These are phyloP conservation scores for Microctenopoma stevenorrisi DNA, from an alignment of 2,797 vertebrate species.

Conservation along the genomic window DNA sequence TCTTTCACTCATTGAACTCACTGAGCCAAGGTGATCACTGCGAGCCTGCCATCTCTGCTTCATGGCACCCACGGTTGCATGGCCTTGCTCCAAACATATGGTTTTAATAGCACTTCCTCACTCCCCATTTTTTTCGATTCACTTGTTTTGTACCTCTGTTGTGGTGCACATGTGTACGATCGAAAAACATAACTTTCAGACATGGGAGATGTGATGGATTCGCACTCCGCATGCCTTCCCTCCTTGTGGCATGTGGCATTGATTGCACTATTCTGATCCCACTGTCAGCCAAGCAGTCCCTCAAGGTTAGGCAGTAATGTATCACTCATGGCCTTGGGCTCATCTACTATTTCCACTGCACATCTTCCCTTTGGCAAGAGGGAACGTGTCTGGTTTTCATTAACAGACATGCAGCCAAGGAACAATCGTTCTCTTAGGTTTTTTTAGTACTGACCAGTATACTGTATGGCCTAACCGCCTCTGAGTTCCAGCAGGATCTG, in stretches of 20 bases:
- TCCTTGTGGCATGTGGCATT: conserved; percentile 72
- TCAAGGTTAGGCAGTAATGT: conserved; percentile 70
- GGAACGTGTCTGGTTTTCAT: conserved; percentile 74
- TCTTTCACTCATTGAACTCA: conserved; percentile 46
- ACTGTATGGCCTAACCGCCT: conserved; percentile 37
- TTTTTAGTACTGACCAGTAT: conserved; percentile 45
- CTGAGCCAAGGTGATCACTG: conserved; percentile 25
- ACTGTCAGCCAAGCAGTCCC: conserved; percentile 63
- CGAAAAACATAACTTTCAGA: conserved; percentile 63
- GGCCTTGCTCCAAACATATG: conserved; percentile 76
- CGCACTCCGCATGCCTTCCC: conserved; percentile 50
- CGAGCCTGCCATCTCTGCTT: conserved; percentile 52
- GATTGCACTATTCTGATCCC: conserved; percentile 70
- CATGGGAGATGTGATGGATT: conserved; percentile 67
- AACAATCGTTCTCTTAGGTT: conserved; percentile 58
- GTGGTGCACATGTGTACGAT: conserved; percentile 39
- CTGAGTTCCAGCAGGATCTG: conserved; percentile 32
- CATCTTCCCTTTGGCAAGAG: conserved; percentile 58
- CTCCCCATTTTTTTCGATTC: conserved; percentile 27
- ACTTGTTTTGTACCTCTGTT: conserved; percentile 56
- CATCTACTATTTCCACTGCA: conserved; percentile 76
- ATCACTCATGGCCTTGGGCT: conserved; percentile 67
- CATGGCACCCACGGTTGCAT: conserved; percentile 55
- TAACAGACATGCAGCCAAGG: conserved; percentile 60
- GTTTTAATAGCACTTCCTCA: conserved; percentile 67